Base-by-base conservation (phyloP, 2,113 vertebrate species). In the Pungitius pungitius region DNA sequence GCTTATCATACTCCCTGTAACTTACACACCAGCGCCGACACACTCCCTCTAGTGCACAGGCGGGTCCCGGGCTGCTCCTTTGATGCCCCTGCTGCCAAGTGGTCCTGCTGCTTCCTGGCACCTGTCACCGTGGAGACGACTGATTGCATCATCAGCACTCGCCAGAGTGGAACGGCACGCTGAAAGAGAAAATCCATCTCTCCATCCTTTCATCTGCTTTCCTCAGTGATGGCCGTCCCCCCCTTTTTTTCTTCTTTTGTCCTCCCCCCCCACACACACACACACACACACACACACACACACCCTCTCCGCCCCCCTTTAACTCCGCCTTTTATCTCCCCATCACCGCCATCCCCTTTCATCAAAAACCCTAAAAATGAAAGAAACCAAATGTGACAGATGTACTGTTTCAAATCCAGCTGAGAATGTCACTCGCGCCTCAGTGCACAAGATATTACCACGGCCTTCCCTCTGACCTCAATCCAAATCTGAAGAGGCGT, bases 101-200 rank as follows among this genome's bases (percentile, higher is more conserved):
- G 71, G 85, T 80, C 89, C 88, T 71, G 90, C 89, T 88, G 89
- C 85, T 91, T 89, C 89, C 85, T 84, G 86, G 86, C 87, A 90
- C 88, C 91, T 89, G 90, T 92, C 92, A 85, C 92, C 78, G 84
- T 89, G 90, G 91, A 91, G 87, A 93, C 71, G 73, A 75, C 79
- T 89, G 91, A 88, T 92, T 90, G 87, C 90, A 91, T 93, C 92
- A 91, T 89, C 92, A 84, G 73, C 67, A 73, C 81, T 88, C 76
- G 75, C 86, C 84, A 81, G 88, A 88, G 88, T 85, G 86, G 82
- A 91, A 88, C 84, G 37, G 80, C 76, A 10, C 43, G 37, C 73
- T 83, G 81, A 90, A 87, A 82, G 84, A 87, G 78, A 84, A 78
- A 85, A 86, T 66, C 86, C 79, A 79, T 87, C 86, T 78, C 88